These are phyloP conservation scores for Tiphia femorata DNA, from an alignment of 2,888 invertebrate species.

Conservation along the genomic window DNA sequence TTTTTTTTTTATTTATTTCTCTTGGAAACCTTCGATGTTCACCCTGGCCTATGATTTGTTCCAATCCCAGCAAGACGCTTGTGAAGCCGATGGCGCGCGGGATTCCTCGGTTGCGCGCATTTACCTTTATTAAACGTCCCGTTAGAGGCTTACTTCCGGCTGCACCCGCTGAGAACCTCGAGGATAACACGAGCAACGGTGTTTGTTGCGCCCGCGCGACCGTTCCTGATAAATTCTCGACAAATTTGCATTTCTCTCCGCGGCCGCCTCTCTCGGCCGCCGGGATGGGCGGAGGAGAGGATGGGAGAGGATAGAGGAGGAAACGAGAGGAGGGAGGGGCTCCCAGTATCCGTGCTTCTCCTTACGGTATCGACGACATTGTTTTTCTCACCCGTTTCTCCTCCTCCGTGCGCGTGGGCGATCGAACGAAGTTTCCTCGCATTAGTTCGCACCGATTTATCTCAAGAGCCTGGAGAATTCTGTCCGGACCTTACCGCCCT, in stretches of 20 bases:
- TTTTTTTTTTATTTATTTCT: too few relatives aligned
- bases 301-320: too few relatives aligned
- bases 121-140: conserved; percentile 54
- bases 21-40: too few relatives aligned
- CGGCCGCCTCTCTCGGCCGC: background rate
- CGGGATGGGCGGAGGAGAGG: too few relatives aligned
- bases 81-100: conserved; percentile 10
- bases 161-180: conserved; percentile 19
- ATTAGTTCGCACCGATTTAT: too few relatives aligned
- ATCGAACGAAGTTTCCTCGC: too few relatives aligned
- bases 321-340: too few relatives aligned
- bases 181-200: conserved; percentile 28
- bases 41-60: conserved; percentile 17
- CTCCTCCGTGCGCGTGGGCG: background rate
- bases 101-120: conserved; percentile 36
- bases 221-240: background rate
- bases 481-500: too few relatives aligned
- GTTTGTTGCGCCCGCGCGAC: background rate
- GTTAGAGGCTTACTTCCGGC: conserved; percentile 50
- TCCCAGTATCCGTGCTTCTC: too few relatives aligned
- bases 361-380: conserved; percentile 3
- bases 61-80: background rate
- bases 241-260: conserved; percentile 1
- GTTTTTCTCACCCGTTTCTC: background rate
- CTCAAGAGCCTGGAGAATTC: too few relatives aligned